Evolutionary conservation across 2,888 invertebrate genomes (phyloP).

Genomic region (Netelia inedita): DNA sequence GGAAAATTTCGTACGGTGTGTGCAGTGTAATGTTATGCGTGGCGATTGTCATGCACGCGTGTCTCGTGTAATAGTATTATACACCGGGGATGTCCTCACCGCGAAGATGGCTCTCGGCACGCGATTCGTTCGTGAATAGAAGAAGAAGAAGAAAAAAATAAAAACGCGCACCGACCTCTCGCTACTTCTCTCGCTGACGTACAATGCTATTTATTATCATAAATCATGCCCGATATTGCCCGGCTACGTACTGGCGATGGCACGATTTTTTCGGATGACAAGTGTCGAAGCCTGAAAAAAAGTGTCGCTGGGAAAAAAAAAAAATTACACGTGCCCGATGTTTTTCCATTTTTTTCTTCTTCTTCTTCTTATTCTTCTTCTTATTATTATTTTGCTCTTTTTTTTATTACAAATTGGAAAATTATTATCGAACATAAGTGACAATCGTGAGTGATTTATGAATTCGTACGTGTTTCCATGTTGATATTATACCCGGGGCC

Average conservation of each 20-base stretch:
- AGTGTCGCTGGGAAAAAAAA: constrained; percentile 1
- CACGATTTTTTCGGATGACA: constrained; percentile 38
- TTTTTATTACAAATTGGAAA: neutral
- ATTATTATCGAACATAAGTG: neutral
- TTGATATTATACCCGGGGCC: neutral
- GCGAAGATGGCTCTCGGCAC: constrained; percentile 55
- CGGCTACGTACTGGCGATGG: neutral
- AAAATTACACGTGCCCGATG: neutral
- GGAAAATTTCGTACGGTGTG: constrained; percentile 19
- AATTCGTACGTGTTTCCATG: neutral
- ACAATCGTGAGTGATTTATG: neutral
- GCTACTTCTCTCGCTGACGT: constrained; percentile 3
- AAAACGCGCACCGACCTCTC: constrained; percentile 32
- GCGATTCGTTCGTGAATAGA: constrained; percentile 65
- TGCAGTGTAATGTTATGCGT: constrained; percentile 24
- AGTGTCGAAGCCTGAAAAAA: constrained; percentile 31
- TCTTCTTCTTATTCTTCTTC: neutral
- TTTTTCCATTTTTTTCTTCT: neutral
- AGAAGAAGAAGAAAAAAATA: constrained; percentile 41
- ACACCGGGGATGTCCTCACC: constrained; percentile 7
- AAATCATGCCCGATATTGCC: constrained; percentile 48
- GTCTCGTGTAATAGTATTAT: constrained; percentile 54
- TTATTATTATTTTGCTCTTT: neutral
- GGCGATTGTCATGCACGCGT: constrained; percentile 64
- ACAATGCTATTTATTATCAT: constrained; percentile 61